phyloP scores from a whole-genome alignment of 2,888 invertebrate genomes.

The Marasmarcha lunaedactyla region DNA sequence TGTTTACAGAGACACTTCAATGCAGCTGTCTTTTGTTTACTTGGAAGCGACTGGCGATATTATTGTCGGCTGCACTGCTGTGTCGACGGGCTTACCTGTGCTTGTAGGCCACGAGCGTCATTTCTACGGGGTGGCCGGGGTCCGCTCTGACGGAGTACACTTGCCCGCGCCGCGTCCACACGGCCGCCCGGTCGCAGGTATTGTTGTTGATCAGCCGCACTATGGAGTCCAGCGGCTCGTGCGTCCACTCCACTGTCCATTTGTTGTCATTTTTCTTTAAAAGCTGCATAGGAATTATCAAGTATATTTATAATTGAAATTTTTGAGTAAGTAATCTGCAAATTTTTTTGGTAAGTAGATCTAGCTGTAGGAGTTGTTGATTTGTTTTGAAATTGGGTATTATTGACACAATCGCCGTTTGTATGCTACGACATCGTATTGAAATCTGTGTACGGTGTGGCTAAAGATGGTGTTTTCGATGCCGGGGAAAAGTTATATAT shows the following conservation, averaged over 20 bases:
- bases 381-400: no score
- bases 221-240: conserved; percentile 26
- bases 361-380: no score
- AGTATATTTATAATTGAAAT: background rate
- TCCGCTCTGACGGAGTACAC: conserved; percentile 39
- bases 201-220: conserved; percentile 35
- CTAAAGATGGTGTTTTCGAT: no score
- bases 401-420: no score
- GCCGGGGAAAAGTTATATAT: no score
- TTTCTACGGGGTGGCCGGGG: conserved; percentile 35
- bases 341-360: no score
- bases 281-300: conserved; percentile 26
- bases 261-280: conserved; percentile 38
- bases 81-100: conserved; percentile 43
- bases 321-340: background rate
- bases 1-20: no score
- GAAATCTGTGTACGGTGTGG: no score
- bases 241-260: conserved; percentile 43
- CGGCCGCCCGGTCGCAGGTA: conserved; percentile 31
- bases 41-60: no score
- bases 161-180: conserved; percentile 41
- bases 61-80: no score
- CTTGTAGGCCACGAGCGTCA: conserved; percentile 36
- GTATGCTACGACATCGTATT: no score
- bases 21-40: no score